Evolutionary conservation across 2,113 vertebrate species (phyloP), one percentile per base, ranked within the genome.

Genomic region (Muntiacus muntjak): DNA sequence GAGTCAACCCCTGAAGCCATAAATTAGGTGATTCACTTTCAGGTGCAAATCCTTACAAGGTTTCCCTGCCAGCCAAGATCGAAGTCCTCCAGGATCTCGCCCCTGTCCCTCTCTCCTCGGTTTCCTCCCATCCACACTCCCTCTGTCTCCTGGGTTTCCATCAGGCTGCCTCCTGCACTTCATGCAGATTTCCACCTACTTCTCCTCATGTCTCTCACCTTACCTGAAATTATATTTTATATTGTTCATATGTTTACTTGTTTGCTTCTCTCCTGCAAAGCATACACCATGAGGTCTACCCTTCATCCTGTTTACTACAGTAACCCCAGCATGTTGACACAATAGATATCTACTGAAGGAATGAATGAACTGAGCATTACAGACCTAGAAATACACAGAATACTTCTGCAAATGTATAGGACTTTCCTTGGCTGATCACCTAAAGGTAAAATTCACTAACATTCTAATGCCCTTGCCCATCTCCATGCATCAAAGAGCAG

Each of bases 71-170:
- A 36, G 40, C 55, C 6, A 9, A 71, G 78, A 54, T 15, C 21
- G 45, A 93, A 93, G 43, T 78, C 45, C 54, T 45, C 33, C 4
- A 57, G 4, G 5, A 57, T 6, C 14, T 6, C n/a, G 5, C 16
- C n/a, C 8, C 36, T 28, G 1, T 1, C 9, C 30, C 50, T 57
- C 40, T 12, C 4, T 21, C 3, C 8, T 36, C 2, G 0, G 8
- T 33, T 57, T 52, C 40, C 23, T 60, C 25, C 30, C 50, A n/a
- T 64, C 26, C 47, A 36, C 14, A 11, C 19, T 14, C 43, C 7
- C 52, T 14, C 50, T 14, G 8, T 55, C 17, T 17, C 23, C 33
- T 17, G 52, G 11, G 33, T 74, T 71, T 79, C 74, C 52, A 23
- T 45, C 33, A 64, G 28, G 5, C 36, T 78, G 64, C 50, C 64